phyloP scores from a whole-genome alignment of 2,888 invertebrate genomes.

The Cephalotes varians region DNA sequence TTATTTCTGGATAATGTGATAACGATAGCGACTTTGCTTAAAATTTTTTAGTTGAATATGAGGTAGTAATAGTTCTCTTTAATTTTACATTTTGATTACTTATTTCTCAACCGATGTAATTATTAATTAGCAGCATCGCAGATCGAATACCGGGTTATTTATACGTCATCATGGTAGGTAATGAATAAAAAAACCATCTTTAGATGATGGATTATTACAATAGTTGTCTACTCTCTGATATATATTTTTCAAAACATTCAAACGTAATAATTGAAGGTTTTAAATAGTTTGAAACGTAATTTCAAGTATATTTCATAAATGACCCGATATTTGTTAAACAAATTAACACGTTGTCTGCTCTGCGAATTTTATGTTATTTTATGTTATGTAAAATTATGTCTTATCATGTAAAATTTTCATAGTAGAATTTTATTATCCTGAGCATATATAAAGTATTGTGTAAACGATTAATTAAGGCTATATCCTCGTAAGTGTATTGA shows the following conservation, averaged over 20 bases:
- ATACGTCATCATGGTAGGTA: neutral
- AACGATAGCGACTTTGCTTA: neutral
- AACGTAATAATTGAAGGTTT: neutral
- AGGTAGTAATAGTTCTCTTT: neutral
- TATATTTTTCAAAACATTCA: neutral
- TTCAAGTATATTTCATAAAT: neutral
- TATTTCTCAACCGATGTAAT: neutral
- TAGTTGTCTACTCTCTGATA: neutral
- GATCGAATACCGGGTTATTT: neutral
- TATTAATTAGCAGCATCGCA: neutral
- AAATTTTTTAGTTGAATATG: neutral
- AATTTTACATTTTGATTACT: constrained; percentile 1
- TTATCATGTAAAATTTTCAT: neutral
- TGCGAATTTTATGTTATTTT: neutral
- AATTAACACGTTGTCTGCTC: neutral
- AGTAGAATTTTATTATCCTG: too few relatives aligned
- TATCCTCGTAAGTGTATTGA: too few relatives aligned
- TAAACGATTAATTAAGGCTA: neutral
- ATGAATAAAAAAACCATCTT: neutral
- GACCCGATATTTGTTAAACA: neutral
- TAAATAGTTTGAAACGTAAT: neutral
- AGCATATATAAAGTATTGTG: neutral
- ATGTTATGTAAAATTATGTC: too few relatives aligned
- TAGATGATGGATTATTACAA: neutral
- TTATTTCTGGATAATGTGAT: constrained; percentile 18